Evolutionary conservation across 1,140 invertebrate genomes (phyloP).

Genomic region (Lasioglossum baleicum): DNA sequence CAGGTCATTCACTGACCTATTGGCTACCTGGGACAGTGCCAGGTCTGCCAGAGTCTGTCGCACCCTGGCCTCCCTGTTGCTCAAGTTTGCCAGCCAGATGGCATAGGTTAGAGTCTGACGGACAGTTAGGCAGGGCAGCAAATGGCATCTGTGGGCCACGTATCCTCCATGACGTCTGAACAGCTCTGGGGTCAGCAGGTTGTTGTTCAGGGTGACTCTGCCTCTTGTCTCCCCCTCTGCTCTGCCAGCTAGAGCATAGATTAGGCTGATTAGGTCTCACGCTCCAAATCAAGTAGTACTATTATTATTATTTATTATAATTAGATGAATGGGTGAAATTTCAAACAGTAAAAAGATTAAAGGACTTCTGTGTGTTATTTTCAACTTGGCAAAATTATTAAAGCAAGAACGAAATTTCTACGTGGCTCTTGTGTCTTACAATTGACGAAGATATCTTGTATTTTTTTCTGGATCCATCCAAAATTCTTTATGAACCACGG

Average conservation of each 20-base stretch:
- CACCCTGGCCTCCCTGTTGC: conserved; percentile 78
- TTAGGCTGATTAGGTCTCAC: no score
- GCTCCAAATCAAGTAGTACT: no score
- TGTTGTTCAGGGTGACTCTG: conserved; percentile 91
- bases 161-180: conserved; percentile 93
- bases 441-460: no score
- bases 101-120: conserved; percentile 91
- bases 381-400: no score
- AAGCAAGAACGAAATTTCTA: no score
- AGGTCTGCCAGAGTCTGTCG: conserved; percentile 93
- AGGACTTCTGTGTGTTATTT: no score
- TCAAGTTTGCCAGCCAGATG: conserved; percentile 80
- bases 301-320: background rate
- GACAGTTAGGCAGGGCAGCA: conserved; percentile 91
- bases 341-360: no score
- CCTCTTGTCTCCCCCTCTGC: conserved; percentile 87
- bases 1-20: conserved; percentile 88
- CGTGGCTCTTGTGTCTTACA: no score
- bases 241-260: conserved; percentile 82
- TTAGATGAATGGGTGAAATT: no score
- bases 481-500: no score
- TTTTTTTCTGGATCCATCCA: no score
- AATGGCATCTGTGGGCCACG: conserved; percentile 89
- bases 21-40: conserved; percentile 91
- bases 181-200: conserved; percentile 87